Evolutionary conservation across 30 jellyfish, hydroid and myxozoan genomes (phyloP), one percentile per base, ranked within the genome.

Genomic region (Sanderia malayensis): DNA sequence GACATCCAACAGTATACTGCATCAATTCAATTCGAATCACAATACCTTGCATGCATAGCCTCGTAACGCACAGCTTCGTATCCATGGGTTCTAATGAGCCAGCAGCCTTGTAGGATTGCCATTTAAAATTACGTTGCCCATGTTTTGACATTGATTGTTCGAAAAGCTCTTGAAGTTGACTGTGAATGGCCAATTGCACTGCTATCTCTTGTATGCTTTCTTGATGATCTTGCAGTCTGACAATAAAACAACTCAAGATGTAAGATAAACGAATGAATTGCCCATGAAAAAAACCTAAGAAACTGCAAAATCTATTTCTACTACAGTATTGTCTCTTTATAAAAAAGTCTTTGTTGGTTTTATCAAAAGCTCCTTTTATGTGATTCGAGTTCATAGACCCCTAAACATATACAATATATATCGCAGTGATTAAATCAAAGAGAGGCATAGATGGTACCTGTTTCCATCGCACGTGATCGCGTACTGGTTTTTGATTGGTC

Each of bases 111-210:
- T n/a, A n/a, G n/a, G n/a, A n/a, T n/a, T n/a, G n/a, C n/a, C n/a
- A n/a, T n/a, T n/a, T n/a, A n/a, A n/a, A n/a, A n/a, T n/a, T n/a
- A n/a, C n/a, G 76, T 59, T 29, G 59, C 84, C 92, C 92, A 80
- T 80, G 62, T 44, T 9, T 80, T 68, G 58, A 80, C 92, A 65
- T 80, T 63, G 13, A 80, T 80, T 41, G 92, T 80, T 44, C 92
- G 44, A 34, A 80, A 80, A 19, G 92, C 89, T 44, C 81, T 71
- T 17, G 89, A 77, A 31, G 89, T 77, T 31, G 53, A 77, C 52
- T 57, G 74, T 22, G 89, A 72, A 57, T 27, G 77, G n/a, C n/a
- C n/a, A n/a, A n/a, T n/a, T 33, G 15, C 53, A 20, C 60, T 37
- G 15, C 74, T 20, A 17, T 21, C 25, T 22, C 52, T 64, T 23